Base-by-base conservation (phyloP, 2,888 invertebrate genomes). In the Drosophila affinis region DNA sequence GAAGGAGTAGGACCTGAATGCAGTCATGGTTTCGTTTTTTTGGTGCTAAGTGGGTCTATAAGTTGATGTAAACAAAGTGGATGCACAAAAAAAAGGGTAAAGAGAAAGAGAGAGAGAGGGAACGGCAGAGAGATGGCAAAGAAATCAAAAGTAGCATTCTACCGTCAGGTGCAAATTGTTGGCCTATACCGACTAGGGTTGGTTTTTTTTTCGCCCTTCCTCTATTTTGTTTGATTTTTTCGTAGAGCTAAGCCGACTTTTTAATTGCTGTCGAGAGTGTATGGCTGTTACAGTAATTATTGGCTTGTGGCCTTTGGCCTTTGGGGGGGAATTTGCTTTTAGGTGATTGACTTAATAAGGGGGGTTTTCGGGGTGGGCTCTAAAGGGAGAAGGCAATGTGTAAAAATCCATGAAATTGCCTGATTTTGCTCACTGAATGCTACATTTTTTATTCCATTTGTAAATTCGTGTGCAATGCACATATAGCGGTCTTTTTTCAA, bases 1-100 rank as follows among this genome's bases (percentile, higher is more conserved):
- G 48, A 32, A 39, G 53, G 44, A 52, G 39, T 69, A 70, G 39
- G 61, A 71, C 70, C 79, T 79, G 72, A 64, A 67, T 72, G 76
- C 72, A 60, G 21, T 46, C 17, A 34, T 47, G 51, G 52, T 56
- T 27, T 9, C 57, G 55, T 34, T 56, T 24, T 39, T 52, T 32
- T 45, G n/a, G 45, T 59, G 34, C 60, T 72, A 77, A 77, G 72
- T 72, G 77, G 77, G 61, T 64, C 67, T 61, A 39, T 65, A 60
- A 67, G 39, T 51, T 52, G 63, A 59, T 54, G 69, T 63, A 74
- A 76, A 63, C 65, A 73, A 65, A 62, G 54, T 58, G 58, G 47
- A 61, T 32, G 53, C n/a, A 44, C 46, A 58, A 21, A 21, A 21
- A 60, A 58, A 58, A 48, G 14, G n/a, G 12, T n/a, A 46, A 34